A percentile compares a stretch with the other conserved stretches of the same genome.
Evolutionary conservation across 2,113 vertebrate genomes (phyloP).

Genomic region (Peucedramus taeniatus): DNA sequence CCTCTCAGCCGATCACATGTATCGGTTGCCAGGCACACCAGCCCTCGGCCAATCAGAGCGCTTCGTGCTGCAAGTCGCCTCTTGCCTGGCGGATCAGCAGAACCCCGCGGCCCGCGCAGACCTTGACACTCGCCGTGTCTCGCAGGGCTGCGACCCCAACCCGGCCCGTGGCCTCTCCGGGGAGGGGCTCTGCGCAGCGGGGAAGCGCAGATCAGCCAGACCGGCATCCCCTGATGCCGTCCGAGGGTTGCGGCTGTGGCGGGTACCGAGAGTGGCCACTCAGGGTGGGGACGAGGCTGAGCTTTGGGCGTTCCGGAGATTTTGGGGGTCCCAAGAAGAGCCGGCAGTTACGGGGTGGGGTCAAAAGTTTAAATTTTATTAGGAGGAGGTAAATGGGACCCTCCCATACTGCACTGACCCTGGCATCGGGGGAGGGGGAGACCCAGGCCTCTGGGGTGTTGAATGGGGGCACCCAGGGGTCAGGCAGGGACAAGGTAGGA

Average conservation of each 20-base stretch:
- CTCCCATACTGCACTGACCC: neutral
- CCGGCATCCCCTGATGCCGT: too few relatives aligned
- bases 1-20: neutral
- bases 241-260: neutral
- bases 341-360: neutral
- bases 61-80: fast-evolving
- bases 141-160: fast-evolving
- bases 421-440: neutral
- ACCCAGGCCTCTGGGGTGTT: neutral
- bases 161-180: neutral
- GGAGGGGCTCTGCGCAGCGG: neutral
- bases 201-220: neutral
- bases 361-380: neutral
- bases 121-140: fast-evolving
- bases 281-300: too few relatives aligned
- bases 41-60: neutral
- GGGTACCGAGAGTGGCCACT: neutral
- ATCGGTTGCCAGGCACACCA: too few relatives aligned
- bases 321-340: neutral
- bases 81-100: neutral
- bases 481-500: neutral
- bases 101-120: fast-evolving
- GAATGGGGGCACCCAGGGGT: neutral
- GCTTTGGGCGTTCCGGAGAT: neutral
- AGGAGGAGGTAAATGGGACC: neutral